Percentiles rank a stretch among this genome's conserved stretches.
Conservation (phyloP, 2,797 vertebrate genomes). For the Hydrophis major region DNA sequence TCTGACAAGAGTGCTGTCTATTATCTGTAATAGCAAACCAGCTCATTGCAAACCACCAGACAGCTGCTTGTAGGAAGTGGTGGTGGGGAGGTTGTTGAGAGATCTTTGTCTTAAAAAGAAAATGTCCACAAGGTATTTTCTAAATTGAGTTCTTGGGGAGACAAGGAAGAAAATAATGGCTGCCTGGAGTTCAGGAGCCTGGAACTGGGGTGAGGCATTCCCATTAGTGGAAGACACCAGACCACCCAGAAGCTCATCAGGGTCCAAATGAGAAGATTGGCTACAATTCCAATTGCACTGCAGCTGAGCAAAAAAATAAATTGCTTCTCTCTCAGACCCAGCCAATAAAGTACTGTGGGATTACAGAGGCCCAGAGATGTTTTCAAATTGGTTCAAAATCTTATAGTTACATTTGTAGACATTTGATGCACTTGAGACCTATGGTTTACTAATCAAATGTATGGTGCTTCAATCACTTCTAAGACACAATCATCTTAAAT, state of each 20-base stretch:
- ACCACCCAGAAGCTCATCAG: not conserved
- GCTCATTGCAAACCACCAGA: not conserved
- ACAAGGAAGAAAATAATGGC: not conserved
- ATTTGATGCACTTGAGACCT: not conserved
- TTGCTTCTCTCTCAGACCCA: not conserved
- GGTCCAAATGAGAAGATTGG: not conserved
- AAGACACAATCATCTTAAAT: slow-evolving; percentile 34
- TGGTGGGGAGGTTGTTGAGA: not conserved
- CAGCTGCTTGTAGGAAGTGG: not conserved
- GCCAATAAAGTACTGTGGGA: not conserved
- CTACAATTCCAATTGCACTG: not conserved
- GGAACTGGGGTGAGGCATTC: not conserved
- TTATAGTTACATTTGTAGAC: not conserved
- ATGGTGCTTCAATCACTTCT: slow-evolving; percentile 5
- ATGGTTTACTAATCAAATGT: not conserved
- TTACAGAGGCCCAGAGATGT: not conserved
- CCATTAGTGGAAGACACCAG: not conserved
- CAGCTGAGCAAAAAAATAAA: not conserved
- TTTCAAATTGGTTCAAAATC: not conserved
- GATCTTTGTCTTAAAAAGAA: not conserved
- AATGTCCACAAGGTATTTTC: not conserved
- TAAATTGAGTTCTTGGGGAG: not conserved
- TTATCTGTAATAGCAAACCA: not conserved
- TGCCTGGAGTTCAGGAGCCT: not conserved
- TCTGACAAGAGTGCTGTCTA: not conserved